Percentiles rank a stretch among this genome's conserved stretches.
Evolutionary conservation across 35 echinoderm and acorn worm genomes (phyloP).

Genomic region (Apostichopus parvimensis): DNA sequence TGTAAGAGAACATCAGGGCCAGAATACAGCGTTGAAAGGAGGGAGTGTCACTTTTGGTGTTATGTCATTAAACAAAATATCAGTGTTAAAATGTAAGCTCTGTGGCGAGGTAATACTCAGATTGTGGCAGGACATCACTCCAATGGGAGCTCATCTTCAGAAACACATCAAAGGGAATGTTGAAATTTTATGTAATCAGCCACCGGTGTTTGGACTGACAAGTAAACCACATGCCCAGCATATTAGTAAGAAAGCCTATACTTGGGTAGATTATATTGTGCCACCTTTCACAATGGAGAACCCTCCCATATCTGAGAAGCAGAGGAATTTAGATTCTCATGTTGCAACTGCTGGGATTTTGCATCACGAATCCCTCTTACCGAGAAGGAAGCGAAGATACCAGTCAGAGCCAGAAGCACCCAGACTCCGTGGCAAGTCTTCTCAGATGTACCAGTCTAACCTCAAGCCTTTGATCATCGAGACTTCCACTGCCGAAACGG

Average conservation of each 20-base stretch:
- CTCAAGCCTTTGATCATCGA: slow-evolving; percentile 52
- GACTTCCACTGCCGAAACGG: slow-evolving; percentile 10
- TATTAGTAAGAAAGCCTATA: slow-evolving; percentile 70
- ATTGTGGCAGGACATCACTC: slow-evolving; percentile 47
- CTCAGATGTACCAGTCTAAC: slow-evolving; percentile 19
- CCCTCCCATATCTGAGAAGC: slow-evolving; percentile 67
- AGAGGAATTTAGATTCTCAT: slow-evolving; percentile 61
- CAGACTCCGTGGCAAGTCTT: slow-evolving; percentile 34
- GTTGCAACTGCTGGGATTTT: slow-evolving; percentile 55
- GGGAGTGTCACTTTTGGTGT: slow-evolving; percentile 54
- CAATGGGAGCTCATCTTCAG: slow-evolving; percentile 27
- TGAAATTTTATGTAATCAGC: slow-evolving; percentile 32
- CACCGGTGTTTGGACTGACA: slow-evolving; percentile 13
- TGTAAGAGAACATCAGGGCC: slow-evolving; percentile 37
- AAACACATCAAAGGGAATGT: slow-evolving; percentile 32
- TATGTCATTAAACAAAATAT: slow-evolving; percentile 33
- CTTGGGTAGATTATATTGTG: slow-evolving; percentile 89
- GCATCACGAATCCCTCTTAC: slow-evolving; percentile 64
- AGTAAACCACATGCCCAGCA: slow-evolving; percentile 55
- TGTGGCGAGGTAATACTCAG: slow-evolving; percentile 40
- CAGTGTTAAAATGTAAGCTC: slow-evolving; percentile 30
- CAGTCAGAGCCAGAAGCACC: slow-evolving; percentile 8
- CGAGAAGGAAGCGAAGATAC: slow-evolving; percentile 52
- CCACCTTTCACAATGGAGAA: slow-evolving; percentile 82
- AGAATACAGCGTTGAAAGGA: slow-evolving; percentile 37